Evolutionary conservation across 35 echinoderm and acorn worm species (phyloP), one percentile per base, ranked within the genome.

Genomic region (Ptychodera flava): DNA sequence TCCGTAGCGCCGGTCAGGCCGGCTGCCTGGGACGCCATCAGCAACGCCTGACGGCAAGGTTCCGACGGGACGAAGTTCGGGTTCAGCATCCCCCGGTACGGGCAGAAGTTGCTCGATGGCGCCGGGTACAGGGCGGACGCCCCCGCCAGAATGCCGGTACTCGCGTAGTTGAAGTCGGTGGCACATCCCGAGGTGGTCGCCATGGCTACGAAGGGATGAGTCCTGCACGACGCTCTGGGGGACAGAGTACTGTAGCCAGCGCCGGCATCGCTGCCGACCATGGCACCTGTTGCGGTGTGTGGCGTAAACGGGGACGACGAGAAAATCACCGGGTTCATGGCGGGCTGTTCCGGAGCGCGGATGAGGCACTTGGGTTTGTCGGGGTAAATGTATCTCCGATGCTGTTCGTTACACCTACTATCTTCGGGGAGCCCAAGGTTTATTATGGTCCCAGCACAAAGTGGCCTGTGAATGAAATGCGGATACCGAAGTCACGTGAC

Each of bases 31-130:
- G 86, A 81, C 0, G 86, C 86, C 31, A 36, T 35, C 78, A 88
- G 33, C 86, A 88, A 36, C 12, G 86, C 86, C 31, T 88, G 77
- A 14, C 77, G 78, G 31, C 86, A 88, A 33, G 86, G 78, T 12
- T 36, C 78, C 30, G n/a, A 31, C 36, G 31, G 86, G 78, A 77
- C 31, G 80, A 1, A 88, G 27, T 0, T 78, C 33, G 28, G 86
- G 86, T 0, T 81, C 35, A 1, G n/a, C 86, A 81, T 33, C 77
- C 33, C 28, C 78, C 33, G 31, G 36, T 77, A 64, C 45, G 45
- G 45, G 22, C 45, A 64, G 45, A 64, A 64, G 45, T 64, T 64
- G 45, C 45, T 22, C 45, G 45, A 22, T 64, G 45, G 45, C 22
- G 45, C 6, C 6, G 45, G 6, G 45, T 64, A 64, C 6, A 64